Evolutionary conservation across 2,113 vertebrate species (phyloP), one percentile per base, ranked within the genome.

Genomic region (Egretta garzetta): DNA sequence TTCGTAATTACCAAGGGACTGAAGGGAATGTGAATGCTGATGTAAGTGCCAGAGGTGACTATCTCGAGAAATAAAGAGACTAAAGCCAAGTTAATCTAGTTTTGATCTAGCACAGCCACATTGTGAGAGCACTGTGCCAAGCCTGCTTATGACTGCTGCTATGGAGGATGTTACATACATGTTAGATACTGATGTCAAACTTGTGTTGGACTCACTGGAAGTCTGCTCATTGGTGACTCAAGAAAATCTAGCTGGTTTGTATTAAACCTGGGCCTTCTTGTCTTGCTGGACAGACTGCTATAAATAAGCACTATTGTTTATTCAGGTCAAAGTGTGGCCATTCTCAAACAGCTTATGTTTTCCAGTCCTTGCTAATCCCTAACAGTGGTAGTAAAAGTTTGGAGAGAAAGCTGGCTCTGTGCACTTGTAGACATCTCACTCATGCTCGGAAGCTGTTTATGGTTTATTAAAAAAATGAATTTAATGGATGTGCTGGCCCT

Each of bases 401-500:
- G 68, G 56, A 89, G 84, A 85, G 83, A 95, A 92, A 94, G 63
- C 76, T 87, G 66, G 52, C 90, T 92, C 80, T 41, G 27, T 56
- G 92, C 47, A 74, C 68, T 91, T 92, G 70, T 81, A 93, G 85
- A 73, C 50, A 76, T 88, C 94, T 92, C 90, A 50, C 71, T 96
- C 89, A 56, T 87, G 63, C 71, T 96, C 79, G 83, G 67, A 89
- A 93, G 85, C 80, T 88, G 97, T 93, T 90, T 94, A 89, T 95
- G 80, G 87, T 76, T 97, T 96, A 97, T 97, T 93, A 97, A 97
- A 96, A 96, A 96, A 96, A 96, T 97, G 45, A 74, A 90, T 93
- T 97, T 96, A 97, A 97, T 97, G 91, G 94, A 91, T 95, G 85
- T 92, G 70, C 83, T 97, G 88, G 80, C 67, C 73, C 60, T 92